Evolutionary conservation across 2,113 vertebrate genomes (phyloP).

Genomic region (Diglossa brunneiventris): DNA sequence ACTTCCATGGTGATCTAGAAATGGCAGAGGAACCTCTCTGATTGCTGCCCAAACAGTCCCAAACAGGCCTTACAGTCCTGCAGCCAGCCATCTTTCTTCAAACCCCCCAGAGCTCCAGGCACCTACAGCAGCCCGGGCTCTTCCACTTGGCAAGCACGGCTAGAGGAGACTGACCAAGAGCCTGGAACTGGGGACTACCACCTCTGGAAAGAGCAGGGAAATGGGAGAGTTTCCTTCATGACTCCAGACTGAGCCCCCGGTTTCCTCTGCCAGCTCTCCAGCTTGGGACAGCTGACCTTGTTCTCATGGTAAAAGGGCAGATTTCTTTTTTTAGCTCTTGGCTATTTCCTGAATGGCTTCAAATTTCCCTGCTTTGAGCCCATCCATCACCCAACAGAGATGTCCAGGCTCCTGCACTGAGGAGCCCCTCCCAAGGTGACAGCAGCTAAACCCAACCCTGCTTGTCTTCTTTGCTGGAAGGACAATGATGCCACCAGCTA

Average conservation of each 20-base stretch:
- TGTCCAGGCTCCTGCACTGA: not conserved
- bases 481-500: not conserved
- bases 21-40: not conserved
- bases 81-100: not conserved
- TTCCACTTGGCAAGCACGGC: not conserved
- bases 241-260: not conserved
- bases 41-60: not conserved
- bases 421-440: not conserved
- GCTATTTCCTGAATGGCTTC: not conserved
- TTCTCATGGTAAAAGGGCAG: not conserved
- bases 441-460: not conserved
- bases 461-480: not conserved
- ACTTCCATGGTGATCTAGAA: not conserved
- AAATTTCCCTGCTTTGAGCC: not conserved
- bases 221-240: not conserved
- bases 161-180: not conserved
- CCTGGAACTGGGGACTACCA: not conserved
- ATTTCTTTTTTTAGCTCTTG: not conserved
- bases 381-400: fast-evolving
- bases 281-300: not conserved
- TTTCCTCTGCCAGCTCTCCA: not conserved
- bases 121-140: not conserved
- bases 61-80: not conserved
- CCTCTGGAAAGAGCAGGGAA: not conserved
- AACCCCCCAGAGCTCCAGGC: not conserved